Percentiles rank a stretch among this genome's conserved stretches.
Conservation (phyloP, 2,888 invertebrate species). For the Corbicula japonica region DNA sequence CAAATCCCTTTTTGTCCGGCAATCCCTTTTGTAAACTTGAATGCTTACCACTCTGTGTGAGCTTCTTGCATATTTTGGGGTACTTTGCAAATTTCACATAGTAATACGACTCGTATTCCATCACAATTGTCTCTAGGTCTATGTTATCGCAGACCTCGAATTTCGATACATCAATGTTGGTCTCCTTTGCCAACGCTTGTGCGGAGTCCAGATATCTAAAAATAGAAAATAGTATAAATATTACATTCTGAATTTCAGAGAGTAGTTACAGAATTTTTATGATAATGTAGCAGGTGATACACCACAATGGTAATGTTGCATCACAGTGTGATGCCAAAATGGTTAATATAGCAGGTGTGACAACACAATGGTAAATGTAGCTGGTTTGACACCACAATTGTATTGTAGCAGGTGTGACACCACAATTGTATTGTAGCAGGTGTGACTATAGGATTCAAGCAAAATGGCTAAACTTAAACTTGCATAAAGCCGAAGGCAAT, state of each 20-base stretch:
- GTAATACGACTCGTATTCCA: conserved; percentile 96
- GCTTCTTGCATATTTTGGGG: conserved; percentile 92
- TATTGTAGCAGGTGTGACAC: too few relatives aligned
- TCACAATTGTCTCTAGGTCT: conserved; percentile 94
- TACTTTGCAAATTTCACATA: conserved; percentile 94
- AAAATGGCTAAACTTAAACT: too few relatives aligned
- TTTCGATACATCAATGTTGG: conserved; percentile 90
- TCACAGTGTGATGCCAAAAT: too few relatives aligned
- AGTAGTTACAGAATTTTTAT: not conserved
- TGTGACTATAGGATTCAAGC: too few relatives aligned
- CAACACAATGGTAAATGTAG: not conserved
- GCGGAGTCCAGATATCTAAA: conserved; percentile 89
- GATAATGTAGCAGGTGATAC: too few relatives aligned
- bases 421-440: too few relatives aligned
- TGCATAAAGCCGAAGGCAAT: too few relatives aligned
- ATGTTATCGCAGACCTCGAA: conserved; percentile 94
- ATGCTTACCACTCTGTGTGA: conserved; percentile 83
- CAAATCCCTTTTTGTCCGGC: too few relatives aligned
- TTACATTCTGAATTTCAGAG: not conserved
- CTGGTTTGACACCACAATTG: too few relatives aligned
- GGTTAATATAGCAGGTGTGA: not conserved
- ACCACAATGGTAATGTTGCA: too few relatives aligned
- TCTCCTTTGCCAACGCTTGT: conserved; percentile 91
- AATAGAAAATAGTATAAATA: conserved; percentile 1
- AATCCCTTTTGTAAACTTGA: too few relatives aligned